A percentile compares a stretch with the other conserved stretches of the same genome.
phyloP scores from a whole-genome alignment of 2,888 invertebrate species.

The Villa cingulata region DNA sequence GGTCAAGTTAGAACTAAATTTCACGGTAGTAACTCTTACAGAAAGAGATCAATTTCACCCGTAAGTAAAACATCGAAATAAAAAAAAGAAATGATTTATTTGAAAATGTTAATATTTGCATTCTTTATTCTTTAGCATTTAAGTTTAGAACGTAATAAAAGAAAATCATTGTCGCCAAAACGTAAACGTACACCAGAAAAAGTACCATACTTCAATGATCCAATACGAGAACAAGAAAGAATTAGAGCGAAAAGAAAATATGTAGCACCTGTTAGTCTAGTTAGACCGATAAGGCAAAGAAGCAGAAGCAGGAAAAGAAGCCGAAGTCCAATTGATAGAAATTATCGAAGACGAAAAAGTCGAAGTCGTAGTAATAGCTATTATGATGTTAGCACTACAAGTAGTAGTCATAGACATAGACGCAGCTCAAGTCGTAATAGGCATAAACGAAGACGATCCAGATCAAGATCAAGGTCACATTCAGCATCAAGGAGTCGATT shows the following conservation, averaged over 20 bases:
- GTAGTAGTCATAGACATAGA: conserved; percentile 5
- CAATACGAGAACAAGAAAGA: conserved; percentile 18
- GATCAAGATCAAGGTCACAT: neutral
- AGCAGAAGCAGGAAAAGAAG: conserved; percentile 6
- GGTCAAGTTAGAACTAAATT: too few species aligned
- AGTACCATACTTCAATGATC: conserved; percentile 18
- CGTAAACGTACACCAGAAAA: conserved; percentile 12
- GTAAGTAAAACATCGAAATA: too few species aligned
- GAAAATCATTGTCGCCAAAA: too few species aligned
- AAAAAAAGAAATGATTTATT: too few species aligned
- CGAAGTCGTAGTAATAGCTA: conserved; percentile 11
- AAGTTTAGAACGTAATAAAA: too few species aligned
- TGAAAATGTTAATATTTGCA: too few species aligned
- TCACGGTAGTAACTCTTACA: too few species aligned
- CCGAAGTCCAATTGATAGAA: conserved; percentile 8
- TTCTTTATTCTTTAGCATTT: too few species aligned
- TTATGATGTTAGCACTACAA: too few species aligned
- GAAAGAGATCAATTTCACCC: too few species aligned
- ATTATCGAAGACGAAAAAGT: conserved; percentile 5
- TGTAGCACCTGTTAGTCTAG: neutral
- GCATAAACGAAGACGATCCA: conserved; percentile 5
- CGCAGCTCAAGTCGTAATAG: conserved; percentile 7
- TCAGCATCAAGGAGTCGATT: neutral
- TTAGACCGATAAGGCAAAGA: conserved; percentile 1
- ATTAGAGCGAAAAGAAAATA: conserved; percentile 9